phyloP scores from a whole-genome alignment of 2,113 vertebrate species.

The Solea solea region DNA sequence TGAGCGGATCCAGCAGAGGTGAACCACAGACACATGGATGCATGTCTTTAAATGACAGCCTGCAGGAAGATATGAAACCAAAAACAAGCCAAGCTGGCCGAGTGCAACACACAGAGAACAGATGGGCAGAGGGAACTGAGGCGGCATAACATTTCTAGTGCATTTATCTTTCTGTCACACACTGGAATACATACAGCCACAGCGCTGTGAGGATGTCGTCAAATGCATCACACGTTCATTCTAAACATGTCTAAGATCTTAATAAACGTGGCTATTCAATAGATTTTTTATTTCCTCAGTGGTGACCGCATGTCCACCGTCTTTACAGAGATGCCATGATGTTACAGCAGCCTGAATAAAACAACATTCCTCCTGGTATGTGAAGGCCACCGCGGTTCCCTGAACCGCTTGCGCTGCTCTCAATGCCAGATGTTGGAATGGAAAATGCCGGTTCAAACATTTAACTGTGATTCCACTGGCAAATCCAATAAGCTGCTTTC shows the following conservation, averaged over 20 bases:
- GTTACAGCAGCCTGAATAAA: too few species aligned
- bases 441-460: neutral
- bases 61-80: conserved; percentile 56
- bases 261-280: neutral
- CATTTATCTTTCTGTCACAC: conserved; percentile 1
- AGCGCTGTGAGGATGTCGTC: neutral
- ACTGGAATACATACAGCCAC: conserved; percentile 4
- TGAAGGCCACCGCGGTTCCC: too few species aligned
- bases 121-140: conserved; percentile 51
- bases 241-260: neutral
- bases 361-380: too few species aligned
- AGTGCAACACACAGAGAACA: conserved; percentile 57
- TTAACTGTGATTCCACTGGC: neutral
- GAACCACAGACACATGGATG: conserved; percentile 55
- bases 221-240: neutral
- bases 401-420: too few species aligned
- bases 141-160: conserved; percentile 45
- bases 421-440: neutral
- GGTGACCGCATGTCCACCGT: too few species aligned
- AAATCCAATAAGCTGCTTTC: neutral
- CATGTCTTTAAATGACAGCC: conserved; percentile 69
- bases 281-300: too few species aligned
- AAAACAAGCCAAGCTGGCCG: conserved; percentile 63
- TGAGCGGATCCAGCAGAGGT: conserved; percentile 55
- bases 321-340: too few species aligned